Percentiles rank a stretch among this genome's conserved stretches.
Conservation (phyloP, 2,888 invertebrate species). For the Drosophila borealis region DNA sequence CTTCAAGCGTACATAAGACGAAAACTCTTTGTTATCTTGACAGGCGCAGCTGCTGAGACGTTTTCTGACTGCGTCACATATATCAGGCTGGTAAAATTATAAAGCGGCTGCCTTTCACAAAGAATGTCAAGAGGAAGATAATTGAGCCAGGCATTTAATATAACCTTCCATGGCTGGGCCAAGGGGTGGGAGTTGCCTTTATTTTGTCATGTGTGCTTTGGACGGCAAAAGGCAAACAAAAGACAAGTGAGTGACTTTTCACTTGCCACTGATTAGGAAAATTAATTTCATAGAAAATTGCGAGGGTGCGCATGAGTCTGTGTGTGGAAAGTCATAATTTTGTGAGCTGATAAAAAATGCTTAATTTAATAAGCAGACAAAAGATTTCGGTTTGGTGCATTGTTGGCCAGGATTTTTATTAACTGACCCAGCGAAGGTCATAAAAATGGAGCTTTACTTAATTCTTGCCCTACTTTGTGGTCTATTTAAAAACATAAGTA, state of each 20-base stretch:
- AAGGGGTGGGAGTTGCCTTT: background rate
- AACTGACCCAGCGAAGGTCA: background rate
- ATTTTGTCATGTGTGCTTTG: slow-evolving; percentile 45
- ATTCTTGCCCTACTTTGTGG: too few species aligned
- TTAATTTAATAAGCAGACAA: background rate
- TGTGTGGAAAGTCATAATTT: slow-evolving; percentile 15
- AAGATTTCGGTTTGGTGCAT: slow-evolving; percentile 6
- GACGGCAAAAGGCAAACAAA: slow-evolving; percentile 58
- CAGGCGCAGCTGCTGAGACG: slow-evolving; percentile 65
- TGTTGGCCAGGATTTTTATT: background rate
- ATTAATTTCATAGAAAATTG: slow-evolving; percentile 74
- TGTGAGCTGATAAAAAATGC: slow-evolving; percentile 8
- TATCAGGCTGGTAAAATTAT: slow-evolving; percentile 45
- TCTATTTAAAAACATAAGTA: too few species aligned
- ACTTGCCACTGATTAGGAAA: slow-evolving; percentile 64
- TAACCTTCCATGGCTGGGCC: slow-evolving; percentile 17
- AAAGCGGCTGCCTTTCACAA: slow-evolving; percentile 54
- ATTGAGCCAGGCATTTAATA: slow-evolving; percentile 71
- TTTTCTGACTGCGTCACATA: slow-evolving; percentile 37
- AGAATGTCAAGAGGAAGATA: slow-evolving; percentile 70
- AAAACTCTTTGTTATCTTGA: slow-evolving; percentile 73
- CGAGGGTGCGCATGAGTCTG: background rate
- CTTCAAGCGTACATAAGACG: slow-evolving; percentile 38
- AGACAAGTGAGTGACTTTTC: slow-evolving; percentile 71
- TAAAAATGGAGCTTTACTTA: background rate